Conservation (phyloP, 2,888 invertebrate species). For the Rugalucina vietnamica region DNA sequence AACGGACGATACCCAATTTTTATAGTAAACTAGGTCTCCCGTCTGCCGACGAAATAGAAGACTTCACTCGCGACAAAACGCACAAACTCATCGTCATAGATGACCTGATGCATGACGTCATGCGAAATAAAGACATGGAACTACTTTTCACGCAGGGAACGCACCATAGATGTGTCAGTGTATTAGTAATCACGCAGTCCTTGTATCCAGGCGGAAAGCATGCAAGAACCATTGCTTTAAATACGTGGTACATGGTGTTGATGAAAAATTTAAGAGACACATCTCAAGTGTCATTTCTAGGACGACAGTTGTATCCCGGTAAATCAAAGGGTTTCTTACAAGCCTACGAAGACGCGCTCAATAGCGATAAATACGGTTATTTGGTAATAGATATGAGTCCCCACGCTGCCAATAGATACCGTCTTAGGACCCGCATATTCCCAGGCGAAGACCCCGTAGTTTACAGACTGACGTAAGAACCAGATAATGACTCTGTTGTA, state of each 20-base stretch:
- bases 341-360: slow-evolving; percentile 22
- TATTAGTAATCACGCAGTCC: slow-evolving; percentile 23
- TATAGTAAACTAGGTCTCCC: slow-evolving; percentile 10
- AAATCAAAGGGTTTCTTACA: slow-evolving; percentile 9
- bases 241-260: slow-evolving; percentile 25
- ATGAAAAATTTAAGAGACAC: slow-evolving; percentile 33
- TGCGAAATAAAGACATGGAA: slow-evolving; percentile 27
- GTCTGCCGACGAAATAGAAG: background rate
- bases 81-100: slow-evolving; percentile 38
- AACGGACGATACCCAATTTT: slow-evolving; percentile 35
- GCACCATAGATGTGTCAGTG: slow-evolving; percentile 31
- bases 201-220: slow-evolving; percentile 21
- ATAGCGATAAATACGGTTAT: slow-evolving; percentile 8
- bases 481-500: background rate
- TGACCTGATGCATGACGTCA: slow-evolving; percentile 41
- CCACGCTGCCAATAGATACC: slow-evolving; percentile 6
- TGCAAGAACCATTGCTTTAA: slow-evolving; percentile 36
- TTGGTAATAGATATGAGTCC: slow-evolving; percentile 22
- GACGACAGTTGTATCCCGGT: slow-evolving; percentile 22
- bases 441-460: slow-evolving; percentile 21
- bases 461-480: slow-evolving; percentile 19
- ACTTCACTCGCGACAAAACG: background rate
- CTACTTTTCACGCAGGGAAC: slow-evolving; percentile 28
- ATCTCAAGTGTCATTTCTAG: slow-evolving; percentile 3
- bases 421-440: slow-evolving; percentile 20